phyloP scores from a whole-genome alignment of 2,888 invertebrate genomes.

The Caenorhabditis japonica region DNA sequence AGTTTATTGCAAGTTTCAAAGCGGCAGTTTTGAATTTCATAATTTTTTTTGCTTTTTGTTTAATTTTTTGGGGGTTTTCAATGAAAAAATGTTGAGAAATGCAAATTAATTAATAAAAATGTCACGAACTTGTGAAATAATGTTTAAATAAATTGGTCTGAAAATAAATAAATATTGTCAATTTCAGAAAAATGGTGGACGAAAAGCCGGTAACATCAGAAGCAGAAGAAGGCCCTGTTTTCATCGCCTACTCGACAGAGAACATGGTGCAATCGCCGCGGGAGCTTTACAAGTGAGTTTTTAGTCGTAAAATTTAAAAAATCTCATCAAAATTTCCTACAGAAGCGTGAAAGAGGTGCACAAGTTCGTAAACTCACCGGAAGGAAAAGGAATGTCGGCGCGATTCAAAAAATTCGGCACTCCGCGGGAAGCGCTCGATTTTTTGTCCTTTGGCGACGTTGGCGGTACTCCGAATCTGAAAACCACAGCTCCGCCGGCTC shows the following conservation, averaged over 20 bases:
- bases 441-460: slow-evolving; percentile 38
- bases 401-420: slow-evolving; percentile 62
- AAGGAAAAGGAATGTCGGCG: slow-evolving; percentile 53
- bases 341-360: slow-evolving; percentile 57
- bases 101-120: no score
- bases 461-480: slow-evolving; percentile 5
- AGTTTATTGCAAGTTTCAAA: no score
- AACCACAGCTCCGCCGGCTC: background rate
- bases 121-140: no score
- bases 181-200: slow-evolving; percentile 31
- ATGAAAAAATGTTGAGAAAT: slow-evolving; percentile 14
- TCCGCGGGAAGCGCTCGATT: slow-evolving; percentile 50
- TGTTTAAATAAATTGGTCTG: no score
- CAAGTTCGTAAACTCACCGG: slow-evolving; percentile 64
- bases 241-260: slow-evolving; percentile 47
- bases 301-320: background rate
- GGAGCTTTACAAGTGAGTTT: slow-evolving; percentile 48
- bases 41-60: background rate
- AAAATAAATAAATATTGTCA: background rate
- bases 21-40: no score
- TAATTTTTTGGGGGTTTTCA: background rate
- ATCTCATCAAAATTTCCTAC: no score
- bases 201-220: slow-evolving; percentile 1
- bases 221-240: slow-evolving; percentile 45
- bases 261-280: slow-evolving; percentile 54